Percentiles rank a stretch among this genome's conserved stretches.
Conservation (phyloP, 2,797 vertebrate species). For the Capromys pilorides region DNA sequence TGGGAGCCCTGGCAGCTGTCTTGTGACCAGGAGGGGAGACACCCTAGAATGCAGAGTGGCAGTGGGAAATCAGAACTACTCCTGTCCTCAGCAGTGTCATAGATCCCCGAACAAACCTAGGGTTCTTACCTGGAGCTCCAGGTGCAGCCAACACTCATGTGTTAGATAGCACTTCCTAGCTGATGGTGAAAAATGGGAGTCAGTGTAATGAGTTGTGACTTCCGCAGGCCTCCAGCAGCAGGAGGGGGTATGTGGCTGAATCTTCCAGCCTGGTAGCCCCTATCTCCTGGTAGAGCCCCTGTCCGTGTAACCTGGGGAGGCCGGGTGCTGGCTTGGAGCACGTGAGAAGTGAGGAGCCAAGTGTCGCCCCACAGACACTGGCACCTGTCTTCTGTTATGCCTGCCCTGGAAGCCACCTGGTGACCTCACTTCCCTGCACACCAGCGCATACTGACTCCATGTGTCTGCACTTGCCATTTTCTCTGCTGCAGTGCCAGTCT, state of each 20-base stretch:
- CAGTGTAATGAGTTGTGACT: no score
- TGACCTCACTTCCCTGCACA: background rate
- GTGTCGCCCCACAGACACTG: no score
- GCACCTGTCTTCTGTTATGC: background rate
- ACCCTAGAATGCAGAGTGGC: background rate
- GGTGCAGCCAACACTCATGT: background rate
- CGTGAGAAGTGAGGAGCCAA: background rate
- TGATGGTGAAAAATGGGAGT: background rate
- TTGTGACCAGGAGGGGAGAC: background rate
- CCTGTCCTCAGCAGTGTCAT: background rate
- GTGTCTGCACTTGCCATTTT: background rate
- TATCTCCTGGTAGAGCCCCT: background rate
- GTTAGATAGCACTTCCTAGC: background rate
- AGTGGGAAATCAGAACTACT: background rate
- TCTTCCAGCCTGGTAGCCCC: background rate
- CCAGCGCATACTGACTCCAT: background rate
- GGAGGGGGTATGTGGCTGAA: background rate
- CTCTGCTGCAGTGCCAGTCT: background rate
- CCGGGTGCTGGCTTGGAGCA: background rate
- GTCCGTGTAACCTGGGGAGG: background rate
- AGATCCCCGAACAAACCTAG: no score
- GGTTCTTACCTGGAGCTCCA: background rate
- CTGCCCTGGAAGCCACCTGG: background rate
- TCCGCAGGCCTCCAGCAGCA: background rate
- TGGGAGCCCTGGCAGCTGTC: background rate